Percentiles rank a stretch among this genome's conserved stretches.
Conservation (phyloP, 1,140 invertebrate species). For the Chironomus tepperi region DNA sequence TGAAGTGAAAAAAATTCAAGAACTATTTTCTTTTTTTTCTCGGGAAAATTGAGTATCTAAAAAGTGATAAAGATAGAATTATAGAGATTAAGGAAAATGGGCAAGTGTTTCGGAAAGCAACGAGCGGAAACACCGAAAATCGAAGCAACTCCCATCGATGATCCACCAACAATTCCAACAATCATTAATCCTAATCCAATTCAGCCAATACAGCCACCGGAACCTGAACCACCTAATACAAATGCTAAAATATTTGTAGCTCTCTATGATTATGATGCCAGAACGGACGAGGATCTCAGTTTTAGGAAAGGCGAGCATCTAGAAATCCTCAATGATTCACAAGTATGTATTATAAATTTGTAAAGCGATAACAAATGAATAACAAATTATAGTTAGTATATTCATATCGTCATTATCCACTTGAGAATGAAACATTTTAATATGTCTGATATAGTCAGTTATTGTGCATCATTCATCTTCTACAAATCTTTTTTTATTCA, state of each 20-base stretch:
- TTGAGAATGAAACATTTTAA: not conserved
- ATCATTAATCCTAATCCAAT: constrained; percentile 25
- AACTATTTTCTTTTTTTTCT: not conserved
- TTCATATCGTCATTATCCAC: not conserved
- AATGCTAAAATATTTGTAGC: constrained; percentile 90
- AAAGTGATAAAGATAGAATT: constrained; percentile 1
- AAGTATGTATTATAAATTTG: constrained; percentile 41
- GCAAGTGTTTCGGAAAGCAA: not conserved
- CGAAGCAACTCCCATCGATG: not conserved
- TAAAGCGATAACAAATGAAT: no score
- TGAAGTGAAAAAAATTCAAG: not conserved
- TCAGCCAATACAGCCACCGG: constrained; percentile 44
- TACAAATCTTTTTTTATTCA: not conserved
- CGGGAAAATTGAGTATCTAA: not conserved
- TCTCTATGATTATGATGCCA: constrained; percentile 96
- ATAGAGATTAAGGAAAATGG: not conserved
- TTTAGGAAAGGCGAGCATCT: constrained; percentile 97
- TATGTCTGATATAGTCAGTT: not conserved
- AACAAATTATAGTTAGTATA: not conserved
- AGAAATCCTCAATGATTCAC: constrained; percentile 96
- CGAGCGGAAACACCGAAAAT: not conserved
- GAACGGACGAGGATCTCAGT: constrained; percentile 96
- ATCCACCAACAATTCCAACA: not conserved
- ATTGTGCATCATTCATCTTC: not conserved
- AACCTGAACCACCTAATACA: constrained; percentile 52